Evolutionary conservation across 2,797 vertebrate genomes (phyloP).

Genomic region (Sebastes jordani): DNA sequence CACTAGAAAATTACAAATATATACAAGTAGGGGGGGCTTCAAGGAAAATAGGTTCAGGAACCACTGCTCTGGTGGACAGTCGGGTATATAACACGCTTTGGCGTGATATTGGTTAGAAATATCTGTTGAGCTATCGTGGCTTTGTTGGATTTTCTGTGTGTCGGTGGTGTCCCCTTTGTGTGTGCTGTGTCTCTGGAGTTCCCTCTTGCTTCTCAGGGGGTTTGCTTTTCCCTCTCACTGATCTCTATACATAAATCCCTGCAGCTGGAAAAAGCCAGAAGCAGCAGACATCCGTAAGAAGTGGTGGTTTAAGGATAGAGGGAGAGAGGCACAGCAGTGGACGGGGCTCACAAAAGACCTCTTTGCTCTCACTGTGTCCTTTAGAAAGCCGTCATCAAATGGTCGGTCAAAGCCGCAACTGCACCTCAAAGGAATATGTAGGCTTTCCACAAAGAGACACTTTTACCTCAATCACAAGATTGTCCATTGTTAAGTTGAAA

Average conservation of each 20-base stretch:
- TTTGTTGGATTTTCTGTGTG: not conserved
- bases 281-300: conserved; percentile 19
- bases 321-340: conserved; percentile 20
- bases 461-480: conserved; percentile 19
- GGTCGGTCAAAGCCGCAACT: conserved; percentile 11
- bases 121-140: not conserved
- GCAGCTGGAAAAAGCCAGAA: conserved; percentile 15
- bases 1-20: not conserved
- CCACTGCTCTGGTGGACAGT: not conserved
- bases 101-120: not conserved
- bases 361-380: conserved; percentile 28
- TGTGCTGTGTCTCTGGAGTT: conserved; percentile 10
- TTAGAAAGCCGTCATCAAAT: conserved; percentile 48
- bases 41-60: too few relatives aligned
- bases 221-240: conserved; percentile 21
- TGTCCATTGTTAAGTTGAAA: conserved; percentile 47
- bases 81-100: not conserved
- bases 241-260: conserved; percentile 19
- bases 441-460: conserved; percentile 19
- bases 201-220: not conserved
- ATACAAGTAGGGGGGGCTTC: too few relatives aligned
- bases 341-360: not conserved
- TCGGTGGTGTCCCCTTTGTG: not conserved
- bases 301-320: conserved; percentile 17
- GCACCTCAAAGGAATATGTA: conserved; percentile 22